Percentiles rank a stretch among this genome's conserved stretches.
Evolutionary conservation across 2,797 vertebrate genomes (phyloP).

Genomic region (Cetoscarus ocellatus): DNA sequence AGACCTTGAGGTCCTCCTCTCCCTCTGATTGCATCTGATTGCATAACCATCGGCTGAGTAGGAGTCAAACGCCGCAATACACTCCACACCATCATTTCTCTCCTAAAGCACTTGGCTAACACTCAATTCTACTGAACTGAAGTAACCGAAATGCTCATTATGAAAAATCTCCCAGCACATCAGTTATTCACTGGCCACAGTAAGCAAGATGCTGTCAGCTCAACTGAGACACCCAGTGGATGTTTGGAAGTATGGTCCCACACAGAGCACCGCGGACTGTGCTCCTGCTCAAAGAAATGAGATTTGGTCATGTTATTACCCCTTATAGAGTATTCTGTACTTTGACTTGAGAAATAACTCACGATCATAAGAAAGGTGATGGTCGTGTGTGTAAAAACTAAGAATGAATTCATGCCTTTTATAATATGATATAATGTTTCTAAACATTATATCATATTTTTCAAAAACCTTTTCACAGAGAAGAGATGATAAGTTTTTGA

Average conservation of each 20-base stretch:
- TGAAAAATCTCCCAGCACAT: constrained; percentile 57
- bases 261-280: neutral
- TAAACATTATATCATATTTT: too few species aligned
- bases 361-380: too few species aligned
- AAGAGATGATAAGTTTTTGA: too few species aligned
- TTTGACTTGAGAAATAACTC: neutral
- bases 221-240: constrained; percentile 68
- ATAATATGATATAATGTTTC: too few species aligned
- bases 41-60: constrained; percentile 78
- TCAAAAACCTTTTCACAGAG: too few species aligned
- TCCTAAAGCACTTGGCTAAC: constrained; percentile 75
- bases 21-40: constrained; percentile 80
- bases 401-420: too few species aligned
- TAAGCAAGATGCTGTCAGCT: neutral
- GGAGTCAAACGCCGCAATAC: constrained; percentile 79
- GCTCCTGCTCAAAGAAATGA: too few species aligned
- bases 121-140: constrained; percentile 76
- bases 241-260: neutral
- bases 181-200: constrained; percentile 16
- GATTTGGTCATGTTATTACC: neutral
- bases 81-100: constrained; percentile 69
- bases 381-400: too few species aligned
- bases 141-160: constrained; percentile 74
- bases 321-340: neutral
- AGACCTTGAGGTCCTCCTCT: constrained; percentile 78